Percentiles rank a stretch among this genome's conserved stretches.
phyloP scores from a whole-genome alignment of 2,888 invertebrate species.

The Furcula furcula region DNA sequence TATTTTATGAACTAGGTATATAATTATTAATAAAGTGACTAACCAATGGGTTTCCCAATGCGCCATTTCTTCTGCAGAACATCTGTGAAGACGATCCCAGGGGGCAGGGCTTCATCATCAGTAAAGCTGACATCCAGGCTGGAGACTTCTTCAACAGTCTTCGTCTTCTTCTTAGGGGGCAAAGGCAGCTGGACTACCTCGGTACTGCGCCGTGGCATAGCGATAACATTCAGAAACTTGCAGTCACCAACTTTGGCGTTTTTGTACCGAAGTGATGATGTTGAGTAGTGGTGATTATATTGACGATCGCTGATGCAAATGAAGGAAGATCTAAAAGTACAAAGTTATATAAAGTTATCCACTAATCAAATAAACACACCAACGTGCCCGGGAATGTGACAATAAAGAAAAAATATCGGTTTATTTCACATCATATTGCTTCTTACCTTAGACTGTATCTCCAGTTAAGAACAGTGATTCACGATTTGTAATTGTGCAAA shows the following conservation, averaged over 20 bases:
- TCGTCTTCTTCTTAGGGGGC: constrained; percentile 63
- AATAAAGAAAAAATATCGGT: constrained; percentile 46
- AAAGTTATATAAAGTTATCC: constrained; percentile 13
- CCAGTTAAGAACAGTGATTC: constrained; percentile 10
- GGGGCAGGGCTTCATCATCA: constrained; percentile 76
- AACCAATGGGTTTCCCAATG: constrained; percentile 92
- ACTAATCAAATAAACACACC: constrained; percentile 47
- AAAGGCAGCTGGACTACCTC: constrained; percentile 51
- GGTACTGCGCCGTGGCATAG: constrained; percentile 64
- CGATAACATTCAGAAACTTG: constrained; percentile 21
- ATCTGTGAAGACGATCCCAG: constrained; percentile 91
- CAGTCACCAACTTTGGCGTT: constrained; percentile 6
- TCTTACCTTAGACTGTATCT: constrained; percentile 29
- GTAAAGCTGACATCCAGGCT: constrained; percentile 64
- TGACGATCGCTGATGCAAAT: constrained; percentile 1
- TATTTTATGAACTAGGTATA: no score
- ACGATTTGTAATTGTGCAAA: constrained; percentile 3
- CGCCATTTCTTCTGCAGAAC: constrained; percentile 92
- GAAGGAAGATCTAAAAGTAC: constrained; percentile 17
- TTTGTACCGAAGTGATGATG: background rate
- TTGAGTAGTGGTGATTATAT: no score
- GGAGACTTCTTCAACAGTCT: constrained; percentile 41
- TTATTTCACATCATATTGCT: constrained; percentile 32
- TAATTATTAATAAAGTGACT: constrained; percentile 19
- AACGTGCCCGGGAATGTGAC: constrained; percentile 49